A percentile compares a stretch with the other conserved stretches of the same genome.
Evolutionary conservation across 2,113 vertebrate species (phyloP).

Genomic region (Nothocercus julius): DNA sequence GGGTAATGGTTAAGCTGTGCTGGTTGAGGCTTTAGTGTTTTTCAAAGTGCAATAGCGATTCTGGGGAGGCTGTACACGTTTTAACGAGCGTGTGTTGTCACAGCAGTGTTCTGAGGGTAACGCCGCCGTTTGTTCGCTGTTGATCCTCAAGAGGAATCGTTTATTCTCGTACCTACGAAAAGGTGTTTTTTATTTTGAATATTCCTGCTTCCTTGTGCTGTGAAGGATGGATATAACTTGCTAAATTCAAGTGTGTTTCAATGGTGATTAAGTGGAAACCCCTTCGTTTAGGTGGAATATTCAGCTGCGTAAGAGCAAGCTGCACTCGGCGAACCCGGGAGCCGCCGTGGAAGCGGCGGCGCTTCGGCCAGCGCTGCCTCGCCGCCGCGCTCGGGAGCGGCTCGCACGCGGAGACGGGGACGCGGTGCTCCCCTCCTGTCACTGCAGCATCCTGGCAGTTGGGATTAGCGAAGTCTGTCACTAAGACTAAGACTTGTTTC

Average conservation of each 20-base stretch:
- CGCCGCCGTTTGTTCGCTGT: not conserved
- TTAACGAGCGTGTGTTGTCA: not conserved
- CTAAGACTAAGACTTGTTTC: not conserved
- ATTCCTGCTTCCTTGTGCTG: not conserved
- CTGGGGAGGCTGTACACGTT: not conserved
- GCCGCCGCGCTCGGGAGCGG: too few species aligned
- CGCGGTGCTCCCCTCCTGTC: too few species aligned
- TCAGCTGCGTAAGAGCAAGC: not conserved
- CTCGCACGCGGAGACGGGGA: too few species aligned
- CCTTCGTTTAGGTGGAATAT: not conserved
- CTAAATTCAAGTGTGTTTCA: not conserved
- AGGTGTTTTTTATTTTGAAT: not conserved
- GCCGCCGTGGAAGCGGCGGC: not conserved
- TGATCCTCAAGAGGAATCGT: not conserved
- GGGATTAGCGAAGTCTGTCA: not conserved
- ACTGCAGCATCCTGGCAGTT: accelerated
- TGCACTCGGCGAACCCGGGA: not conserved
- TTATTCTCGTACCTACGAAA: not conserved
- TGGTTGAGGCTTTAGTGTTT: not conserved
- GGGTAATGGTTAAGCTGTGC: not conserved
- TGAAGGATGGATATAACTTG: not conserved
- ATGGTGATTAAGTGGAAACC: not conserved
- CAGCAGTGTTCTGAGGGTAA: not conserved
- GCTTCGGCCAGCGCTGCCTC: not conserved
- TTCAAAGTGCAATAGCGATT: not conserved